These are phyloP conservation scores for Tapirus terrestris DNA, from an alignment of 2,113 vertebrate genomes.

Conservation along the genomic window DNA sequence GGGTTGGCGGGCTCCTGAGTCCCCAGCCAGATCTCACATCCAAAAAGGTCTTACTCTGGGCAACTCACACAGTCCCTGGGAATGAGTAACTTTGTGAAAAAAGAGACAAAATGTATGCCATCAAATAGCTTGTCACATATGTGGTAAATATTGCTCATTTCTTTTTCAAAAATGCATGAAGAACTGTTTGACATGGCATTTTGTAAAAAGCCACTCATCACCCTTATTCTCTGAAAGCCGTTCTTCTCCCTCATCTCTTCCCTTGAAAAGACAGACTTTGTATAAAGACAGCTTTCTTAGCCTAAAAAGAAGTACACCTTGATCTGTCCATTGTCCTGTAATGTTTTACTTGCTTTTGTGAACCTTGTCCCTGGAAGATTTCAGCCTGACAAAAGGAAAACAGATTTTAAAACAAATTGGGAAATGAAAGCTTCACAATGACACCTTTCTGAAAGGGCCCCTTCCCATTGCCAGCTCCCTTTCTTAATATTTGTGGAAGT, in stretches of 20 bases:
- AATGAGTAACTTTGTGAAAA: background rate
- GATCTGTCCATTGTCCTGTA: constrained; percentile 47
- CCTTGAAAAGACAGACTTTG: background rate
- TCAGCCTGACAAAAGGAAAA: constrained; percentile 61
- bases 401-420: background rate
- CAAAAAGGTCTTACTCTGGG: background rate
- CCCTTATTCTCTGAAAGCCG: background rate
- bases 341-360: constrained; percentile 71
- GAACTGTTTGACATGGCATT: background rate
- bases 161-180: constrained; percentile 8
- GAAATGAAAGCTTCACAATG: constrained; percentile 64
- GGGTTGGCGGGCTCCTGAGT: background rate
- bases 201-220: background rate
- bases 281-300: constrained; percentile 59
- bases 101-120: background rate
- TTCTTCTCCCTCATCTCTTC: background rate
- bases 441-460: constrained; percentile 30
- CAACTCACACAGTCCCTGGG: background rate
- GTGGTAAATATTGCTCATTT: constrained; percentile 43
- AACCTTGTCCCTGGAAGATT: constrained; percentile 58
- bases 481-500: background rate
- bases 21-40: background rate
- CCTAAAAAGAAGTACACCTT: constrained; percentile 55
- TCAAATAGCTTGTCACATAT: constrained; percentile 2
- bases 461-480: background rate